These are phyloP conservation scores for Steinernema hermaphroditum DNA, from an alignment of 2,888 invertebrate species.

Conservation along the genomic window DNA sequence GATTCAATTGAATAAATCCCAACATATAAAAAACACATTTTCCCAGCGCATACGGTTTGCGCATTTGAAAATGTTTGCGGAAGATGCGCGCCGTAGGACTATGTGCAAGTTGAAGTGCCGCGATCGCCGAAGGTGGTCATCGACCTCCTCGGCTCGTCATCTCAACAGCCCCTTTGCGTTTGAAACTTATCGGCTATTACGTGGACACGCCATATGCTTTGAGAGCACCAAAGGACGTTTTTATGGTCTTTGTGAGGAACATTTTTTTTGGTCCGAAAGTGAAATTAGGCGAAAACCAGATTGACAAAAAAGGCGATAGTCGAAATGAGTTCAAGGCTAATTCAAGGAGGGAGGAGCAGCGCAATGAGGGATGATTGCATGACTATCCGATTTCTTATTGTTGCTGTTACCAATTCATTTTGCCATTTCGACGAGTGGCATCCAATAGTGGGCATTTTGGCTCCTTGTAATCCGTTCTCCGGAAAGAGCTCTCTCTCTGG, in stretches of 20 bases:
- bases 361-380: conserved; percentile 15
- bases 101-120: conserved; percentile 7
- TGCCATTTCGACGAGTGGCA: not conserved
- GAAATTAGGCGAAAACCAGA: conserved; percentile 26
- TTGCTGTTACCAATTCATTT: not conserved
- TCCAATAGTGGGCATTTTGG: no score
- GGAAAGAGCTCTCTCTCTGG: no score
- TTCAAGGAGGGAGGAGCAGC: conserved; percentile 4
- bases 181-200: not conserved
- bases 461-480: no score
- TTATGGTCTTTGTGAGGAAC: not conserved
- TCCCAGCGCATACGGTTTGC: conserved; percentile 5
- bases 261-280: conserved; percentile 4
- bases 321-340: conserved; percentile 28
- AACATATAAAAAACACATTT: conserved; percentile 9
- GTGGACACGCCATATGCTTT: conserved; percentile 17
- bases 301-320: conserved; percentile 19
- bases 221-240: not conserved
- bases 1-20: not conserved
- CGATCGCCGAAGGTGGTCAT: not conserved
- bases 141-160: conserved; percentile 2
- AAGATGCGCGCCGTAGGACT: conserved; percentile 13
- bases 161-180: not conserved
- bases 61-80: conserved; percentile 26
- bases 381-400: conserved; percentile 10